Evolutionary conservation across 2,113 vertebrate species (phyloP).

Genomic region (Pseudorasbora parva): DNA sequence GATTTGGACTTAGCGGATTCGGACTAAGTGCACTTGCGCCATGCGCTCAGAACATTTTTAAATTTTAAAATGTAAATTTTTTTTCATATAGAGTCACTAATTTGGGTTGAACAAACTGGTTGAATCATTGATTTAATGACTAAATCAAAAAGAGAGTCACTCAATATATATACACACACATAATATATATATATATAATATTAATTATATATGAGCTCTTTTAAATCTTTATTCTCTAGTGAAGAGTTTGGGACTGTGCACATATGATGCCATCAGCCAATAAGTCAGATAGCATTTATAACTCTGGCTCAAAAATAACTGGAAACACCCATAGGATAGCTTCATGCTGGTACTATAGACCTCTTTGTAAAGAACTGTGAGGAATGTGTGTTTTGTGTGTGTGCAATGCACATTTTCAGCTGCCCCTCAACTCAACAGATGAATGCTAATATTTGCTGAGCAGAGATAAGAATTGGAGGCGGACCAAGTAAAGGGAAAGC

Average conservation of each 20-base stretch:
- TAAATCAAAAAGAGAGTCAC: neutral
- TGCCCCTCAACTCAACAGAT: neutral
- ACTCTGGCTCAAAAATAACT: neutral
- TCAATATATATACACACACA: too few relatives aligned
- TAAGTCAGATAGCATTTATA: neutral
- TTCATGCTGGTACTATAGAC: neutral
- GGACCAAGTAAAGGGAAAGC: conserved; percentile 30
- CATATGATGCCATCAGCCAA: neutral
- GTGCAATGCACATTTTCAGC: conserved; percentile 16
- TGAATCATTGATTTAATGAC: neutral
- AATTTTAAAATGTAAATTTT: too few relatives aligned
- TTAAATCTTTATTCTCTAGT: neutral
- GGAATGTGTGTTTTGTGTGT: neutral
- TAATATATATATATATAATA: too few relatives aligned
- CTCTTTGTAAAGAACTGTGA: neutral
- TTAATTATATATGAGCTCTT: too few relatives aligned
- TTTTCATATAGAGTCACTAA: neutral
- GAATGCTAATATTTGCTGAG: conserved; percentile 67
- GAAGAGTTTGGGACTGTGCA: neutral
- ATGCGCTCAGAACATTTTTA: too few relatives aligned
- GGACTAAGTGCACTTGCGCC: too few relatives aligned
- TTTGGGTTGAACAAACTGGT: neutral
- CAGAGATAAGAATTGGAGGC: conserved; percentile 58
- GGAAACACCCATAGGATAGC: neutral
- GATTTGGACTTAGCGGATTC: too few relatives aligned